Base-by-base conservation (phyloP, 2,888 invertebrate species). In the Palloptera scutellata region DNA sequence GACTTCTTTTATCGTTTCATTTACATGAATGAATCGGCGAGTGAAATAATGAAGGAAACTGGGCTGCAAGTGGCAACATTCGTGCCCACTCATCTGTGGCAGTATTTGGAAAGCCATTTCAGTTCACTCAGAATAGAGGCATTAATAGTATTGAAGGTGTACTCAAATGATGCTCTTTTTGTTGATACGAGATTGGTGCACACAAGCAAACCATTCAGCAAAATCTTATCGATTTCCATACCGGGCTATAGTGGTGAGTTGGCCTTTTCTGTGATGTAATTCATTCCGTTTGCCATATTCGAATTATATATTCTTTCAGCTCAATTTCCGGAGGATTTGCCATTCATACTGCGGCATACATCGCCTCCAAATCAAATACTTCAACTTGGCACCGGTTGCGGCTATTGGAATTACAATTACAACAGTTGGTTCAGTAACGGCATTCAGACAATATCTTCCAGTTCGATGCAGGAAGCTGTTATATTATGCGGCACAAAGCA, bases 401-500 rank as follows among this genome's bases (percentile, higher is more conserved):
- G 87, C 10, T 90, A 86, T 75, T 90, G 90, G 90, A 88, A 89
- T 77, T 89, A 89, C 80, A 63, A 87, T 86, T n/a, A 30, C 30
- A 30, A 30, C 30, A 67, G 83, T 45, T 91, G 91, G 91, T 86
- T 87, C 1, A 86, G 82, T 1, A 81, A 85, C 63, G 91, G 91
- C 0, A 88, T 89, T 54, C 84, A 81, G 53, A 79, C 82, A 77
- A 63, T 64, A 3, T 63, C 60, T 2, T 30, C 68, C 81, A 80
- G 40, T 11, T 52, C 53, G 3, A 17, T 67, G 73, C 83, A 52
- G 3, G 41, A 68, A 0, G 57, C 66, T 0, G 72, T 88, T 1
- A 82, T 86, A 15, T 70, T 85, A 1, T 88, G 88, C 66, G 77
- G 87, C 70, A 88, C 89, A 61, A 86, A 87, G 67, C 90, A 90